Conservation (phyloP, 2,113 vertebrate species). For the Neoarius graeffei region DNA sequence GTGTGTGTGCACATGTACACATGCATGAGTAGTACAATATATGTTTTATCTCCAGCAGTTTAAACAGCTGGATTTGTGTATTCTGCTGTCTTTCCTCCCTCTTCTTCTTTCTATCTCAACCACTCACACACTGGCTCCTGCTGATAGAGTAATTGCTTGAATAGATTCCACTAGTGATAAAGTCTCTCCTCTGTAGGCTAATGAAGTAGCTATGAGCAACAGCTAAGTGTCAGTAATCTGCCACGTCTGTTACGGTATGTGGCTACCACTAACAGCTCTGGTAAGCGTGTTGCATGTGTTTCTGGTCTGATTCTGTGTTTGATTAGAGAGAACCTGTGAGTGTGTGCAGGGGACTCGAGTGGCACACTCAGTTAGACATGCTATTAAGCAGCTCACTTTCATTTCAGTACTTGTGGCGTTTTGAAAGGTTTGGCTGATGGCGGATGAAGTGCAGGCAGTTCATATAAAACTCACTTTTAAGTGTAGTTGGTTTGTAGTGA, state of each 20-base stretch:
- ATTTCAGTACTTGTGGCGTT: neutral
- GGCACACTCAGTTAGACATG: neutral
- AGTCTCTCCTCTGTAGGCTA: conserved; percentile 46
- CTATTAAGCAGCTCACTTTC: conserved; percentile 16
- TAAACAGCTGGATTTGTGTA: conserved; percentile 29
- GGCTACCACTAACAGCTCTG: conserved; percentile 30
- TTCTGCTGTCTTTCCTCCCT: neutral
- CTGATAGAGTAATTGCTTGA: conserved; percentile 58
- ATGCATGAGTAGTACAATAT: neutral
- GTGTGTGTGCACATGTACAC: conserved; percentile 14
- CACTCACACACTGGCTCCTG: conserved; percentile 26
- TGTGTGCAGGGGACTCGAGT: neutral
- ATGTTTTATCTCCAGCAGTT: neutral
- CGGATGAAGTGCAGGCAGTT: neutral
- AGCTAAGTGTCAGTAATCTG: conserved; percentile 51
- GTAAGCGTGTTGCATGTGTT: neutral
- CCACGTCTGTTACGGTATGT: conserved; percentile 21
- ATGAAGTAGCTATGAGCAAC: conserved; percentile 45
- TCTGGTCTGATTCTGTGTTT: conserved; percentile 7
- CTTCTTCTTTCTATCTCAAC: conserved; percentile 11
- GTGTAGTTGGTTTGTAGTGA: neutral
- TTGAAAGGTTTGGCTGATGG: neutral
- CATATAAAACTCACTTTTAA: neutral
- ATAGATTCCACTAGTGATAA: conserved; percentile 57
- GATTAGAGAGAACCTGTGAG: neutral